phyloP scores from a whole-genome alignment of 2,797 vertebrate genomes.

The Selene dorsalis region DNA sequence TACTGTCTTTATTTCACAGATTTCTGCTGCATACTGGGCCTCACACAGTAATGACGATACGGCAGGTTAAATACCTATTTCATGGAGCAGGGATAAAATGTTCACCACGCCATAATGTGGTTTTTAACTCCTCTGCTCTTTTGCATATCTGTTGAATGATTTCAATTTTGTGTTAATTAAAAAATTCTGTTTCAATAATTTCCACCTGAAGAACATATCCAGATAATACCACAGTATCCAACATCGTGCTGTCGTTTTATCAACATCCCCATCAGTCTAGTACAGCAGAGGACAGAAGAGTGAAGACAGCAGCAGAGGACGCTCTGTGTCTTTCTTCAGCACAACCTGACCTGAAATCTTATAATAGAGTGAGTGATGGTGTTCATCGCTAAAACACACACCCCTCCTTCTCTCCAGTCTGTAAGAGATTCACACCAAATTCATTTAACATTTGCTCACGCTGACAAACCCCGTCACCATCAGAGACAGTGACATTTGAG shows the following conservation, averaged over 20 bases:
- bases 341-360: slow-evolving; percentile 52
- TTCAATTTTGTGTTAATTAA: not conserved
- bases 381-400: slow-evolving; percentile 52
- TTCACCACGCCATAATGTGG: not conserved
- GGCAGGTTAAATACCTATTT: not conserved
- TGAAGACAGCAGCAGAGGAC: slow-evolving; percentile 72
- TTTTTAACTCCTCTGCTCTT: not conserved
- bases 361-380: slow-evolving; percentile 49
- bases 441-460: slow-evolving; percentile 73
- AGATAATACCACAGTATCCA: not conserved
- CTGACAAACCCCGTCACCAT: slow-evolving; percentile 71
- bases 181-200: not conserved
- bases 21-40: not conserved
- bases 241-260: slow-evolving; percentile 12
- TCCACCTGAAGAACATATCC: not conserved
- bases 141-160: not conserved
- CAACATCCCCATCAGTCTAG: slow-evolving; percentile 3
- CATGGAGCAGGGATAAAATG: not conserved
- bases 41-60: not conserved
- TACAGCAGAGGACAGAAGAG: slow-evolving; percentile 27
- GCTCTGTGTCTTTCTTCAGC: slow-evolving; percentile 61
- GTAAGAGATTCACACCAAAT: slow-evolving; percentile 62
- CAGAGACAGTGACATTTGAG: slow-evolving; percentile 73
- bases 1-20: slow-evolving; percentile 3
- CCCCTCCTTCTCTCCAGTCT: slow-evolving; percentile 31